phyloP scores from a whole-genome alignment of 64 coral and sea anemone genomes.

The Exaiptasia diaphana region DNA sequence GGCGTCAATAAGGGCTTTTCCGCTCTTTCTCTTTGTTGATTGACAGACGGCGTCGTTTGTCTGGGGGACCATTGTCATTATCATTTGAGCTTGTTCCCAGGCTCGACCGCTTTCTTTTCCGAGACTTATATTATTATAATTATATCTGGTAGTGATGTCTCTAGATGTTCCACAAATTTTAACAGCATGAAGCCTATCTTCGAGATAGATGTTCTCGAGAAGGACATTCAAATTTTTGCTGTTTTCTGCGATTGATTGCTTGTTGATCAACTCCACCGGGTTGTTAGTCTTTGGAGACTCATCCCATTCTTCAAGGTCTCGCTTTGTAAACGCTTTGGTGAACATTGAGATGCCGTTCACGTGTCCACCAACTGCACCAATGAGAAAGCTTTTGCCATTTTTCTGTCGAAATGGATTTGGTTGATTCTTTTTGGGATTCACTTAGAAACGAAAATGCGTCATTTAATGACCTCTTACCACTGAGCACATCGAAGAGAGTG shows the following conservation, averaged over 20 bases:
- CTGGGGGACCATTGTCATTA: conserved; percentile 32
- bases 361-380: no score
- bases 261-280: conserved; percentile 37
- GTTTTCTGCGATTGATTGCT: conserved; percentile 25
- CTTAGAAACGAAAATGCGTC: no score
- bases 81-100: background rate
- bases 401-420: no score
- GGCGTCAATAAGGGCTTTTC: conserved; percentile 5
- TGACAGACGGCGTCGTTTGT: conserved; percentile 2
- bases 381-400: no score
- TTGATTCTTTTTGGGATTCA: no score
- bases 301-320: conserved; percentile 38
- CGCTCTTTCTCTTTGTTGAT: background rate
- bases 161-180: conserved; percentile 22
- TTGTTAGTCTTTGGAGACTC: conserved; percentile 38
- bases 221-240: conserved; percentile 18
- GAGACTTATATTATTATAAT: background rate
- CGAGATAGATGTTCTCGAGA: conserved; percentile 45
- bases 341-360: conserved; percentile 43
- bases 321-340: conserved; percentile 30
- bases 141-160: conserved; percentile 20
- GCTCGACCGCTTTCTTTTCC: conserved; percentile 27
- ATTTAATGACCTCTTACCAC: no score
- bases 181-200: conserved; percentile 37
- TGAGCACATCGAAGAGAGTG: no score